Evolutionary conservation across 2,888 invertebrate species (phyloP), one percentile per base, ranked within the genome.

Genomic region (Dasysyrphus albostriatus): DNA sequence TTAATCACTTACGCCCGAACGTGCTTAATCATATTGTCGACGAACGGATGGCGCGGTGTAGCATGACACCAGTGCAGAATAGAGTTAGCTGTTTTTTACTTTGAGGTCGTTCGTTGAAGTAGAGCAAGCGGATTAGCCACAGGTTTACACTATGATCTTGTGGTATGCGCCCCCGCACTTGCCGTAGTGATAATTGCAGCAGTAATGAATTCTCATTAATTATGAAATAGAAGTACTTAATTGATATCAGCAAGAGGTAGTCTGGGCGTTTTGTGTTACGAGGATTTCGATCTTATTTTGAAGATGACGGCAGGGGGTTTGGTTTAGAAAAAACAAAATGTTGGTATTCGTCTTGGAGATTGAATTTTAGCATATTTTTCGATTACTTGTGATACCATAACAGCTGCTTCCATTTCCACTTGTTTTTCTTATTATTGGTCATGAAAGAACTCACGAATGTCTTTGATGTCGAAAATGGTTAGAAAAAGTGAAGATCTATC

Each of bases 151-250:
- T 80, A 69, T 73, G 76, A 73, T 61, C 67, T 59, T 51, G 81
- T 34, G 76, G 69, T 69, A 54, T 69, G 61, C 61, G 56, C 81
- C 76, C 84, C 81, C 81, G 76, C 84, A 67, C 75, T 73, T 39
- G 10, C 12, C 49, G 61, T 39, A 73, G 80, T 69, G 49, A 73
- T 81, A 84, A 84, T 84, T 84, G 72, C 76, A 8, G 67, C 47
- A 77, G 16, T 69, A 85, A 85, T 85, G 77, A 73, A 70, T 72
- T 73, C 59, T 58, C 73, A 81, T 81, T 85, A 85, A 69, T 85
- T 72, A 85, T 54, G 63, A 73, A 61, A 69, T 67, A 47, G 73
- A 77, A 67, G 83, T 73, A 51, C 67, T 67, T 83, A 54, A 73
- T 51, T 73, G 77, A 72, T 76, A 58, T 73, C 74, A 44, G 59